phyloP scores from a whole-genome alignment of 2,888 invertebrate species.

The Nycteola revayana region DNA sequence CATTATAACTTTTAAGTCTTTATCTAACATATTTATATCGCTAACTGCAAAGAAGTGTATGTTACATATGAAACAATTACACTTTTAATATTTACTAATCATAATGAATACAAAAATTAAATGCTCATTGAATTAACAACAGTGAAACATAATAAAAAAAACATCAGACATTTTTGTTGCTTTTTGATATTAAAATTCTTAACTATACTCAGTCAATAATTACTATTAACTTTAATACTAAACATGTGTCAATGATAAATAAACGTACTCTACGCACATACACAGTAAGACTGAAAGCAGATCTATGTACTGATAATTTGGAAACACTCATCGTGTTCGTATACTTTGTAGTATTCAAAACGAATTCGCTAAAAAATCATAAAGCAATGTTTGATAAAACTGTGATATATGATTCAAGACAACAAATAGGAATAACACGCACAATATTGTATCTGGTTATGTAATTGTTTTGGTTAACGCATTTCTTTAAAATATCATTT shows the following conservation, averaged over 20 bases:
- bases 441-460: too few relatives aligned
- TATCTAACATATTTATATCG: constrained; percentile 16
- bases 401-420: too few relatives aligned
- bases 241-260: constrained; percentile 42
- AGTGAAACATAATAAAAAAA: constrained; percentile 47
- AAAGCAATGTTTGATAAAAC: too few relatives aligned
- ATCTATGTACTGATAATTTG: constrained; percentile 17
- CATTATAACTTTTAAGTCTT: constrained; percentile 5
- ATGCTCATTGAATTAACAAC: constrained; percentile 69
- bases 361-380: too few relatives aligned
- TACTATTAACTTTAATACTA: constrained; percentile 62
- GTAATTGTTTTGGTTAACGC: constrained; percentile 5
- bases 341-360: constrained; percentile 22
- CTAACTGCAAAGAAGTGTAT: constrained; percentile 14
- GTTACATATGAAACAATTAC: too few relatives aligned
- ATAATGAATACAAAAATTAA: constrained; percentile 58
- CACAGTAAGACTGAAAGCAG: constrained; percentile 28
- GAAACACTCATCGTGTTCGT: constrained; percentile 28
- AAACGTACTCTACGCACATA: constrained; percentile 26
- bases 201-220: constrained; percentile 75
- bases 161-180: constrained; percentile 44
- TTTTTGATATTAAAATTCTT: constrained; percentile 52
- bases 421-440: too few relatives aligned
- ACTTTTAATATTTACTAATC: constrained; percentile 19
- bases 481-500: constrained; percentile 23